phyloP scores from a whole-genome alignment of 2,888 invertebrate genomes.

The Monochamus alternatus region DNA sequence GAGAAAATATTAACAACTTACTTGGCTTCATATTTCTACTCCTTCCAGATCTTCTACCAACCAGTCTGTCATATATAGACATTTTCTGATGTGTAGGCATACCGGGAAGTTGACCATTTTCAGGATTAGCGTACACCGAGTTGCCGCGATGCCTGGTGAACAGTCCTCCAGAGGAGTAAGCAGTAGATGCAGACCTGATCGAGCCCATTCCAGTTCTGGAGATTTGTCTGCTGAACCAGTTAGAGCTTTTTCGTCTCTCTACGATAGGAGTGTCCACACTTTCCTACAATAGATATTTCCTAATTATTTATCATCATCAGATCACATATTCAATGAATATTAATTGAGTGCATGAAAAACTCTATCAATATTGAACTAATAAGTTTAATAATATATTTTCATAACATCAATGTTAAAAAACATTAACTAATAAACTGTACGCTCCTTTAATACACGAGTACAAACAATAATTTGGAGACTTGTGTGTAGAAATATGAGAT shows the following conservation, averaged over 20 bases:
- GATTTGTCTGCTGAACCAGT: constrained; percentile 90
- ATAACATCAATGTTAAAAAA: no score
- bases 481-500: no score
- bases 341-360: no score
- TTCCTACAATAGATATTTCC: constrained; percentile 75
- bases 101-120: constrained; percentile 73
- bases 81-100: constrained; percentile 77
- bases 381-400: no score
- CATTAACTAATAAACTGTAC: no score
- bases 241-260: constrained; percentile 82
- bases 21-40: constrained; percentile 65
- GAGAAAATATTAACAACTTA: constrained; percentile 41
- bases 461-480: no score
- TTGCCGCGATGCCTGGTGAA: constrained; percentile 86
- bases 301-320: background rate
- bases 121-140: constrained; percentile 78
- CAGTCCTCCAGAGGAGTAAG: constrained; percentile 86
- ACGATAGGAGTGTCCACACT: constrained; percentile 92
- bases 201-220: constrained; percentile 90
- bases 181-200: constrained; percentile 87
- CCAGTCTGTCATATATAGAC: constrained; percentile 87
- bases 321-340: no score
- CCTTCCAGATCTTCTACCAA: constrained; percentile 85
- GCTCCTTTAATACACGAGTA: no score
- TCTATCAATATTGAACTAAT: no score